Evolutionary conservation across 2,888 invertebrate species (phyloP), one percentile per base, ranked within the genome.

Genomic region (Lithophane leautieri): DNA sequence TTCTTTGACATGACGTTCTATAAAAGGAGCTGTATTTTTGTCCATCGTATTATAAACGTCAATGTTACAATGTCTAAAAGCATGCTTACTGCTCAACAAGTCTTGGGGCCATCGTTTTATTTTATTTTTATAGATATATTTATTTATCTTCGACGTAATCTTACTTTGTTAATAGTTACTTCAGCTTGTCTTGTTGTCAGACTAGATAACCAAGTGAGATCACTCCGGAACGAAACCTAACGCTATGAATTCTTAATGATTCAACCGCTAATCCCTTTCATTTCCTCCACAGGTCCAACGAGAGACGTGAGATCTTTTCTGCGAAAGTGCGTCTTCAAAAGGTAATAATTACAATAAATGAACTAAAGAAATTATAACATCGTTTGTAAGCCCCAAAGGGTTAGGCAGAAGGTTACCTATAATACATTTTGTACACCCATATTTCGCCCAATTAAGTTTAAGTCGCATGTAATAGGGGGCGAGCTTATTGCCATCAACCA

Each of bases 251-350:
- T 78, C 62, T 82, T 78, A 67, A 73, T 77, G 81, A 77, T 78
- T 82, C 83, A 78, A 87, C 76, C 77, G 68, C 75, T 83, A 75
- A 88, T 88, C 76, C 80, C 84, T 89, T 88, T 88, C 88, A 85
- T 92, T 92, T 93, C 89, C 89, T 92, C 73, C 76, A 66, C 92
- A 92, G 92, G 86, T 89, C 82, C 81, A 78, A 78, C 83, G n/a
- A 60, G 47, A 28, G 19, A 65, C 81, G 79, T 70, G 80, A 84
- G 82, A 86, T 79, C 85, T 78, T 79, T 85, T 68, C 87, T 79
- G 85, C 77, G 88, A 90, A 90, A 87, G 86, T 76, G 58, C 60
- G 71, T 76, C 73, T 66, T 52, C 82, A 67, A 34, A 76, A 88
- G 85, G 90, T 91, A 70, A 87, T 89, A 67, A 56, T 83, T 22